Evolutionary conservation across 2,113 vertebrate species (phyloP), one percentile per base, ranked within the genome.

Genomic region (Leucopsar rothschildi): DNA sequence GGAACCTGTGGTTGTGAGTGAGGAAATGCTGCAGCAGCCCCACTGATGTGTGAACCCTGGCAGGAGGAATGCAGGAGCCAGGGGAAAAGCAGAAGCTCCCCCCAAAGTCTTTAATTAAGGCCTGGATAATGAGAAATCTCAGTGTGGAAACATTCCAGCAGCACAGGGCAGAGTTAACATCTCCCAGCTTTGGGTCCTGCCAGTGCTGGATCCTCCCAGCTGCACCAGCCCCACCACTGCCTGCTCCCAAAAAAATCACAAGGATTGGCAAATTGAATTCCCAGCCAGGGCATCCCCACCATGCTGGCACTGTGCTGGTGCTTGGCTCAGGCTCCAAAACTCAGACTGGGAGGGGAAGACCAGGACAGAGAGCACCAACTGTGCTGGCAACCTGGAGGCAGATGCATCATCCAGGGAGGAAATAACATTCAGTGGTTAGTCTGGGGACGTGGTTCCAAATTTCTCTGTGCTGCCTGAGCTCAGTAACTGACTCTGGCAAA

Each of bases 121-220:
- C 35, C 79, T 77, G 52, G 6, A 15, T 91, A 95, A 95, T 92
- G 72, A 95, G 75, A 94, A 88, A 49, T 82, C 86, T 75, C 61
- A 15, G 42, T 17, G 60, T 71, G 25, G 61, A 91, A 80, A 40
- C 61, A 17, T 20, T 86, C 65, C 63, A 65, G 40, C 7, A 45
- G 50, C 72, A 49, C 29, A 82, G 33, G 78, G 61, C 89, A 92
- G 85, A 91, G 78, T 47, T 77, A 85, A 44, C 37, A 10, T 70
- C 81, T 94, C 21, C 52, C 88, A 31, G 73, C 1, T 24, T 3
- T 29, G 42, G 45, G 52, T 55, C 29, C 53, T 50, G 28, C 76
- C 70, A 42, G 70, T 6, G n/a, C 24, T n/a, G 52, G 52, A 47
- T 55, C n/a, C 55, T 59, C 18, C 73, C 76, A 63, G 70, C 50